Evolutionary conservation across 1,140 invertebrate species (phyloP), one percentile per base, ranked within the genome.

Genomic region (Arion vulgaris): DNA sequence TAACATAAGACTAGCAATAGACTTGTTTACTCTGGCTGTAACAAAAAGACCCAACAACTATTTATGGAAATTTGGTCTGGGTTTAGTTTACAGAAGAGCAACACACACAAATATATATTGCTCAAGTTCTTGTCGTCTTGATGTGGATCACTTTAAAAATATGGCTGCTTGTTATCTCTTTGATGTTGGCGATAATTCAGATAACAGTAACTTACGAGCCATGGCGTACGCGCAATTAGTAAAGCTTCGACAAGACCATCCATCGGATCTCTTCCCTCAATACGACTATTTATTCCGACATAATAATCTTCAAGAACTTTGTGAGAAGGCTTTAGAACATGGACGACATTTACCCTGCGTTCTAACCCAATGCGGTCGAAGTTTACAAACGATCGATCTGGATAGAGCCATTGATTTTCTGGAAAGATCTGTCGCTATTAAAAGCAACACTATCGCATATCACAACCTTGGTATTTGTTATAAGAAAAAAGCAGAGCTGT

Each of bases 51-150:
- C 69, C 7, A 32, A 71, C 2, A 71, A 71, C 69, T 71, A 36
- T 36, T n/a, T 71, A 13, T 71, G 69, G 69, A 71, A 71, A 39
- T 71, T 38, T n/a, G 69, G 69, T 36, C 69, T 71, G 9, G 69
- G 69, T 17, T 13, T 71, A 7, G 38, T 36, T 7, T 71, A 36
- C 32, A 32, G 69, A 71, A 36, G 69, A 39, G 69, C 38, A 4
- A 71, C 69, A 36, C 32, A 71, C 26, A 38, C 32, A 36, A 39
- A 71, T 71, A 36, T 71, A 9, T 39, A 71, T 13, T 71, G 32
- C 69, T 71, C 69, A 23, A 71, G 38, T 36, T 4, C 15, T 36
- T 15, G 36, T 15, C 32, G 38, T 9, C 32, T 71, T 5, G n/a
- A 71, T 71, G 69, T 71, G 15, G 28, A 36, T 4, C 17, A 36